Evolutionary conservation across 1,140 invertebrate genomes (phyloP), one percentile per base, ranked within the genome.

Genomic region (Phocides pigmalion): DNA sequence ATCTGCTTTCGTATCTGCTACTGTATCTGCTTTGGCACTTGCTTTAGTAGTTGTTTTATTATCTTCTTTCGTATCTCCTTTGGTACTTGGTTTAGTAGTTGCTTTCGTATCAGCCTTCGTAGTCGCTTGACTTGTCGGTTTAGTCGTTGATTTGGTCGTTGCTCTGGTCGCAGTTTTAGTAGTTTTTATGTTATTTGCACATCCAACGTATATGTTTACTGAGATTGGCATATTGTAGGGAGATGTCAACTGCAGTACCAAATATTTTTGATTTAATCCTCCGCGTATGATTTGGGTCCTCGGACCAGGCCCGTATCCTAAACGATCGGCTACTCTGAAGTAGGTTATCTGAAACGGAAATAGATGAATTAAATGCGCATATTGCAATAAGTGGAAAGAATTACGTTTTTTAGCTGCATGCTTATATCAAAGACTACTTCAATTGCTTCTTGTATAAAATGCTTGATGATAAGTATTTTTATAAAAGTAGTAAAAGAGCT

Each of bases 121-220:
- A n/a, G n/a, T n/a, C n/a, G n/a, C n/a, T 51, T 28, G 37, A 9
- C 49, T 47, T 25, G 20, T 64, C 8, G 53, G 16, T 9, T 51
- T 50, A 15, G 62, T 51, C n/a, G n/a, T 56, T 68, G 25, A 68
- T 76, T 14, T 62, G 56, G 4, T 6, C 6, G 22, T 19, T n/a
- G n/a, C n/a, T n/a, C n/a, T n/a, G n/a, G n/a, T n/a, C n/a, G n/a
- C n/a, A n/a, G n/a, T n/a, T n/a, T 56, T 56, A 16, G 41, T 28
- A 12, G 14, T 46, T 46, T 28, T 58, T 1, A 58, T 19, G 4
- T 4, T 58, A 16, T 58, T 58, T 1, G 54, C 62, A 47, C 85
- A 88, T 0, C 85, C 85, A 0, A 86, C 70, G 42, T 86, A 86
- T 35, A 88, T 69, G 16, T 84, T 86, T 1, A 84, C 85, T 8